Evolutionary conservation across 2,888 invertebrate genomes (phyloP), one percentile per base, ranked within the genome.

Genomic region (Callyntrura sp.): DNA sequence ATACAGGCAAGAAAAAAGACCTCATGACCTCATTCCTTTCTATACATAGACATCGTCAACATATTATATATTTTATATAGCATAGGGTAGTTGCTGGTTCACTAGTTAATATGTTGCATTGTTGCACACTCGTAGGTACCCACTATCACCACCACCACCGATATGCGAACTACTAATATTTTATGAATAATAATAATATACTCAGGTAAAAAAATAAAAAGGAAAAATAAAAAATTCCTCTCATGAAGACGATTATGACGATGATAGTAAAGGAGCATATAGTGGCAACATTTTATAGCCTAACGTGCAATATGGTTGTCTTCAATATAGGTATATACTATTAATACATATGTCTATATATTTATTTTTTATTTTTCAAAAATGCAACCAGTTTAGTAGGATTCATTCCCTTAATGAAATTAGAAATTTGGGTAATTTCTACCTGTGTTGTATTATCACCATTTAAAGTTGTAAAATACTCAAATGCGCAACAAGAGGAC

Each of bases 1-100:
- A 88, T 88, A 83, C 88, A 88, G 88, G 88, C 76, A 88, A 88
- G 83, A 81, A 81, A 86, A 87, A 88, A 83, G 83, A 88, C 88
- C 88, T 88, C 88, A 88, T 88, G 88, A 88, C 88, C 88, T 88
- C 88, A 88, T 88, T 88, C 88, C 88, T 88, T 88, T 88, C 88
- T 88, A 88, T 88, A 88, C 83, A 88, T 83, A 88, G 82, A 73
- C 68, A 88, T 83, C 57, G 55, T 60, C 79, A 79, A 57, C 57
- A 25, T 28, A 51, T 35, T 35, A 35, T 28, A 76, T 51, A 45
- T 45, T 51, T 28, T 70, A 14, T 70, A 76, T 20, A 25, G 20
- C 12, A 62, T 62, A 82, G 62, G 62, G 73, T 73, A 76, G 82
- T 88, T 82, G 88, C 43, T 82, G 83, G 88, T 88, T 88, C 43